Evolutionary conservation across 2,113 vertebrate species (phyloP).

Genomic region (Isichthys henryi): DNA sequence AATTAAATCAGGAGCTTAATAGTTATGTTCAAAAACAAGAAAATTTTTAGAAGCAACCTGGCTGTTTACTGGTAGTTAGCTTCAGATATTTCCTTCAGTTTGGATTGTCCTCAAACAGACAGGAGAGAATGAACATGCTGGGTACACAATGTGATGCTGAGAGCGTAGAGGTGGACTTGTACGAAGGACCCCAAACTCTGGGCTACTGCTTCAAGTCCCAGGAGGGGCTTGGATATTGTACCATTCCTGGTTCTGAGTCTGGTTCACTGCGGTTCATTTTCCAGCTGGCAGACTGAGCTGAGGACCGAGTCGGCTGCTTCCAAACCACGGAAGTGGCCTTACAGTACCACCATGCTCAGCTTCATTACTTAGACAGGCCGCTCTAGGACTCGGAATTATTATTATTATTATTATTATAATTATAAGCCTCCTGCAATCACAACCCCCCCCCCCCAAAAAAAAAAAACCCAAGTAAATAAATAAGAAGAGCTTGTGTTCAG

Average conservation of each 20-base stretch:
- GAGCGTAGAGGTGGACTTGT: not conserved
- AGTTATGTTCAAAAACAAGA: slow-evolving; percentile 5
- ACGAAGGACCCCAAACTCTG: not conserved
- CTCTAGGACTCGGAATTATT: not conserved
- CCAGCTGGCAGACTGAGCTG: not conserved
- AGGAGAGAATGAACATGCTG: not conserved
- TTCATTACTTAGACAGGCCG: not conserved
- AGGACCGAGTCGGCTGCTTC: not conserved
- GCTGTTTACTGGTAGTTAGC: not conserved
- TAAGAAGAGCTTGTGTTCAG: not conserved
- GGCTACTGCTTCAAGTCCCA: not conserved
- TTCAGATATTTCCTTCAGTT: not conserved
- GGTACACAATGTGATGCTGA: not conserved
- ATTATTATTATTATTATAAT: slow-evolving; percentile 1
- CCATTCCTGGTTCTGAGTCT: not conserved
- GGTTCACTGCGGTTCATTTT: not conserved
- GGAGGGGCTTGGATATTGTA: not conserved
- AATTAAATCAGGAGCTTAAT: not conserved
- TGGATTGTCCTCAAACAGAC: not conserved
- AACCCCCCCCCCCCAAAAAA: not conserved
- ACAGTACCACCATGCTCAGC: not conserved
- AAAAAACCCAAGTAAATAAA: not conserved
- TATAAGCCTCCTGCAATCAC: not conserved
- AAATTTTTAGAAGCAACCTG: not conserved
- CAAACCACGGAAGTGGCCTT: not conserved